A percentile compares a stretch with the other conserved stretches of the same genome.
Evolutionary conservation across 2,888 invertebrate species (phyloP).

Genomic region (Lepidocyrtinus sp.): DNA sequence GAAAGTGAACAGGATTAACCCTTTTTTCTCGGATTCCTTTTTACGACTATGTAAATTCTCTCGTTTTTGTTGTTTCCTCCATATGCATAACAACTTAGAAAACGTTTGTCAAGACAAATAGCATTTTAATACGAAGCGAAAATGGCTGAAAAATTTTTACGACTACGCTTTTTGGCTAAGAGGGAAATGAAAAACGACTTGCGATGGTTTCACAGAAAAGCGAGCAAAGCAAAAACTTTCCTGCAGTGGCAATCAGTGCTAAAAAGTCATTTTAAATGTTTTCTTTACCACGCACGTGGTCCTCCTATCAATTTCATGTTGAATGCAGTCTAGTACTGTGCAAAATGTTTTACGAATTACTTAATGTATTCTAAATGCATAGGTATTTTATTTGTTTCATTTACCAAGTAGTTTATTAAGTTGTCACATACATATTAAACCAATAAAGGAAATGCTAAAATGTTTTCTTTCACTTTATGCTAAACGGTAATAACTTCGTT

Average conservation of each 20-base stretch:
- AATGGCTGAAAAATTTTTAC: constrained; percentile 38
- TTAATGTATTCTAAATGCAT: too few species aligned
- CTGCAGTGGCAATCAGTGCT: background rate
- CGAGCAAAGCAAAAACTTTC: background rate
- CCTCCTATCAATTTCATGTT: too few species aligned
- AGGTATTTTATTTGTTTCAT: too few species aligned
- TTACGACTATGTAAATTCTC: constrained; percentile 42
- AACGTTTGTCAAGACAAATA: constrained; percentile 38
- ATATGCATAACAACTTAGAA: constrained; percentile 31
- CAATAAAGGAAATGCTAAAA: constrained; percentile 30
- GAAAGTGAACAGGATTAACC: constrained; percentile 35
- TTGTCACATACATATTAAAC: constrained; percentile 45
- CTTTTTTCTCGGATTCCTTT: constrained; percentile 15
- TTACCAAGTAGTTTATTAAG: constrained; percentile 31
- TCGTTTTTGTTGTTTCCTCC: background rate
- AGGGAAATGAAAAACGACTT: background rate
- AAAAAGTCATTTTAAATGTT: background rate
- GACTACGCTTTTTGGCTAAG: constrained; percentile 4
- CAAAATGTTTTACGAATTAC: too few species aligned
- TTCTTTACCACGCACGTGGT: background rate
- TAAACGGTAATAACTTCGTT: constrained; percentile 15
- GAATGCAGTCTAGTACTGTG: too few species aligned
- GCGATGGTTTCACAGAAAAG: background rate
- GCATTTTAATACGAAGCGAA: constrained; percentile 41
- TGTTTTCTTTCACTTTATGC: too few species aligned